Base-by-base conservation (phyloP, 2,113 vertebrate species). In the Xerus inauris region DNA sequence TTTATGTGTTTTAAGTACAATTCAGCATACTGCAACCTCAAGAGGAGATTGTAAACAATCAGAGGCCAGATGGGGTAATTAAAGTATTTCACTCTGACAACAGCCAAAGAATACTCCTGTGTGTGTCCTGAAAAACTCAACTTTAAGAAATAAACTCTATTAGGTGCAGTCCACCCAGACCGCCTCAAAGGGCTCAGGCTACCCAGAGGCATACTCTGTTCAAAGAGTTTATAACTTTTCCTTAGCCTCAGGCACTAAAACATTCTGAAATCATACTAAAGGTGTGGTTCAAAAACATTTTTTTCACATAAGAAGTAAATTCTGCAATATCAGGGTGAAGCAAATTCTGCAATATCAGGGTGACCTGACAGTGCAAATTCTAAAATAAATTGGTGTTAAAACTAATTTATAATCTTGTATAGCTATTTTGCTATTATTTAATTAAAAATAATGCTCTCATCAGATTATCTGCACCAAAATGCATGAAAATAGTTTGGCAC, bases 1-100 rank as follows among this genome's bases (percentile, higher is more conserved):
- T 99, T 99, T 99, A 98, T 99, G 97, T 98, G 98, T 98, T 98
- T 98, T 98, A 97, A 98, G 98, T 97, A 98, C 98, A 98, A 98
- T 98, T 98, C 97, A 97, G 95, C 97, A 97, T 98, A 97, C 97
- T 97, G 98, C 90, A 93, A 95, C 98, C 97, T 98, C 98, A 98
- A 98, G 98, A 98, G 97, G 98, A 97, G 96, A 98, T 73, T 98
- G 98, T 99, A 99, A 99, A 99, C 99, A 98, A 98, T 98, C 97
- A 96, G 96, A 98, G 97, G 98, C 84, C 86, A 97, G 98, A 98
- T 0, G 97, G 92, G 77, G 77, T 94, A 94, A 98, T 96, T 97
- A 88, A 98, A 97, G 57, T 98, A 98, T 98, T 98, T 96, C 96
- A 76, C 77, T 96, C 94, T 96, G 93, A 95, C 71, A 96, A 89